Percentiles rank a stretch among this genome's conserved stretches.
phyloP scores from a whole-genome alignment of 1,140 invertebrate genomes.

The roundworm (Caenorhabditis elegans) region DNA sequence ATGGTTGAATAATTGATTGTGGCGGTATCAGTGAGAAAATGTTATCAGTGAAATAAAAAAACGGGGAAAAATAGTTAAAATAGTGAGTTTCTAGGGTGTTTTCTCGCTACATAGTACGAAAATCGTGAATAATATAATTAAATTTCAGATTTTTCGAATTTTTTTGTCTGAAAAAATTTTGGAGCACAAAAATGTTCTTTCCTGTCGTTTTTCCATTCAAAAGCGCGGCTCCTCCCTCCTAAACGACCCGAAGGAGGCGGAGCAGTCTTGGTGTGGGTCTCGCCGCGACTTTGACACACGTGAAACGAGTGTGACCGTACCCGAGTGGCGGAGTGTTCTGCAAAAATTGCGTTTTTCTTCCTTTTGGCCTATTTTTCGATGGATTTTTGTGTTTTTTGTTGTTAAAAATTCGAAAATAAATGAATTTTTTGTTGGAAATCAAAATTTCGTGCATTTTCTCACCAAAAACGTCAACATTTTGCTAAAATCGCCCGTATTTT shows the following conservation, averaged over 20 bases:
- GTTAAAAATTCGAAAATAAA: neutral
- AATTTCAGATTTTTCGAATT: too few relatives aligned
- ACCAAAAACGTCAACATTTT: too few relatives aligned
- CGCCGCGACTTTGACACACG: neutral
- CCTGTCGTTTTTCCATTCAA: neutral
- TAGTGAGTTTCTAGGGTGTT: too few relatives aligned
- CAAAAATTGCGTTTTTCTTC: too few relatives aligned
- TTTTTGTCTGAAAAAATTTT: neutral
- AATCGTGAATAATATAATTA: too few relatives aligned
- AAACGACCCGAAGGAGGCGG: neutral
- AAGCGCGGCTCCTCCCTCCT: conserved; percentile 15
- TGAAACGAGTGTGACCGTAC: conserved; percentile 10
- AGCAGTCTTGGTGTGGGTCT: neutral
- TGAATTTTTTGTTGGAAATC: too few relatives aligned
- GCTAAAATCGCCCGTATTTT: too few relatives aligned
- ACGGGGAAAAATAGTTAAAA: neutral
- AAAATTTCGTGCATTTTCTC: too few relatives aligned
- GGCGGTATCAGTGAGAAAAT: neutral
- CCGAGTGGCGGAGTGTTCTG: neutral
- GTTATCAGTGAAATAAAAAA: neutral
- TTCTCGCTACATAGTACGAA: conserved; percentile 6
- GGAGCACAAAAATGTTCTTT: neutral
- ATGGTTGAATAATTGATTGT: conserved; percentile 13
- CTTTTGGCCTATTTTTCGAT: neutral
- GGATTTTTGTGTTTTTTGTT: conserved; percentile 16